Conservation (phyloP, 1,140 invertebrate genomes). For the Metaphire vulgaris region DNA sequence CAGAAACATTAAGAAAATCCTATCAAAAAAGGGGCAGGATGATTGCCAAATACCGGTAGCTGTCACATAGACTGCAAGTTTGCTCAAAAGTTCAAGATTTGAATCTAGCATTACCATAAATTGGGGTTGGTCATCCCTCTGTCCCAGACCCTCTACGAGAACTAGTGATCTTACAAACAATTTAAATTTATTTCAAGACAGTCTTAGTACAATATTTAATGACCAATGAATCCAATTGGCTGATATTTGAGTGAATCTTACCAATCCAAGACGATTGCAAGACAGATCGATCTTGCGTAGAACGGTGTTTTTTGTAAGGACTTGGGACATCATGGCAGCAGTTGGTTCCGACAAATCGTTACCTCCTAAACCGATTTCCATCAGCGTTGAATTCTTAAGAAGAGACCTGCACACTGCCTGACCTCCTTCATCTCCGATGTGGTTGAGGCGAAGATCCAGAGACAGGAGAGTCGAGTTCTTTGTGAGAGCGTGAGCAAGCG, state of each 20-base stretch:
- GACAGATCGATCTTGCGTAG: conserved; percentile 45
- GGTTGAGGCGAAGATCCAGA: conserved; percentile 46
- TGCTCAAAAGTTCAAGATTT: too few relatives aligned
- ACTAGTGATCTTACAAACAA: too few relatives aligned
- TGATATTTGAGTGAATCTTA: conserved; percentile 24
- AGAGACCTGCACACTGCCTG: conserved; percentile 37
- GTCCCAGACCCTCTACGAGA: too few relatives aligned
- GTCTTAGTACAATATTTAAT: too few relatives aligned
- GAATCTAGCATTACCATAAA: too few relatives aligned
- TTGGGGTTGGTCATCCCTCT: too few relatives aligned
- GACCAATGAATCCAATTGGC: too few relatives aligned
- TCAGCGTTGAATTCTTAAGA: conserved; percentile 45
- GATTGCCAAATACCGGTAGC: too few relatives aligned
- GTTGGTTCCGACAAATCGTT: conserved; percentile 51
- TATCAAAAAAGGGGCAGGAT: too few relatives aligned
- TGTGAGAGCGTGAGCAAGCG: conserved; percentile 50
- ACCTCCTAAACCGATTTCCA: conserved; percentile 46
- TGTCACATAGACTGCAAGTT: too few relatives aligned
- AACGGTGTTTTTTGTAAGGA: conserved; percentile 44
- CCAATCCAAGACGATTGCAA: conserved; percentile 48
- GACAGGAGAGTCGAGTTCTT: conserved; percentile 46
- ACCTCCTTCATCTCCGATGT: conserved; percentile 51
- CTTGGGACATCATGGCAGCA: conserved; percentile 46
- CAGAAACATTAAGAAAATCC: too few relatives aligned
- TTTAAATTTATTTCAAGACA: too few relatives aligned